Conservation (phyloP, 2,113 vertebrate species). For the Neofelis nebulosa region DNA sequence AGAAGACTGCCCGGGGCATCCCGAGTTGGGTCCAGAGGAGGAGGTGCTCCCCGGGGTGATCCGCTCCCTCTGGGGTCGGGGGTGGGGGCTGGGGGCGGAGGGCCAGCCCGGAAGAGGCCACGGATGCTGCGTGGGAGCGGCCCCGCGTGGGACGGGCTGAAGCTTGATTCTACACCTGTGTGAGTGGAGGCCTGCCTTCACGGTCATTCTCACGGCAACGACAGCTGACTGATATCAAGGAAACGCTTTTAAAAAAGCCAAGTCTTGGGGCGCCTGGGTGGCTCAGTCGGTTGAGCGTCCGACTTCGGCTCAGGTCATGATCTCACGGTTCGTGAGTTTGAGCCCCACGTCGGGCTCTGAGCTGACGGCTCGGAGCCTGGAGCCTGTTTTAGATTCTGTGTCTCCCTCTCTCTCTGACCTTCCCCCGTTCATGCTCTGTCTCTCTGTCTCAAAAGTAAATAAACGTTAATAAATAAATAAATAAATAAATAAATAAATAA, state of each 20-base stretch:
- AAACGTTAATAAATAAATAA: no score
- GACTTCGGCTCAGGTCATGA: no score
- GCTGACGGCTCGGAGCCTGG: no score
- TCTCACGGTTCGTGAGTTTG: accelerated
- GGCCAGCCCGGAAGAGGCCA: not conserved
- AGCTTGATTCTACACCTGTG: not conserved
- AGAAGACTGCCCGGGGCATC: not conserved
- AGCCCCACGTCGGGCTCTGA: no score
- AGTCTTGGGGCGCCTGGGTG: no score
- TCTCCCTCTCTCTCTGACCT: no score
- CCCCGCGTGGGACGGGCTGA: accelerated
- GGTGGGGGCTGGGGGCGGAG: not conserved
- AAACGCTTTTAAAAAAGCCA: not conserved
- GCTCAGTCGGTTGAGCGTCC: no score
- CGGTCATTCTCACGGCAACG: not conserved
- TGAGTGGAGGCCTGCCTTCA: no score
- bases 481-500: no score
- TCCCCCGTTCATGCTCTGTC: no score
- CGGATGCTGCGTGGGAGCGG: not conserved
- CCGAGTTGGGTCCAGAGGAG: accelerated
- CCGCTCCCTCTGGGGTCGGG: not conserved
- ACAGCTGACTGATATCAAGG: not conserved
- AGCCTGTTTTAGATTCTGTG: no score
- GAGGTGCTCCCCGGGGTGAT: not conserved
- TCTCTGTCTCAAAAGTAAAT: no score